Conservation (phyloP, 2,113 vertebrate genomes). For the Microcebus ravelobensis region DNA sequence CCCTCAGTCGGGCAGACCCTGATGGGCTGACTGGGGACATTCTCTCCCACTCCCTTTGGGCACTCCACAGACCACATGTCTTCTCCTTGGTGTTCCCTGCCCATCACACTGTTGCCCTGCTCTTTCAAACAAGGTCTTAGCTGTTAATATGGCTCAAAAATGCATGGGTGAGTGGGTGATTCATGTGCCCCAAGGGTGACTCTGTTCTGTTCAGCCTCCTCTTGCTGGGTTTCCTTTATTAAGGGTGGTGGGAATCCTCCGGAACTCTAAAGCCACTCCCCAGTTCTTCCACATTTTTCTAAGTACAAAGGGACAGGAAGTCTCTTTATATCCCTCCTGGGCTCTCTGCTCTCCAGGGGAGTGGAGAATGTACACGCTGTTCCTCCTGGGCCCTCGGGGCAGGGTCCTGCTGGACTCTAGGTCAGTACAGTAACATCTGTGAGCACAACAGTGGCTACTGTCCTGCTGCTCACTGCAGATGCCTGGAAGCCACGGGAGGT, state of each 20-base stretch:
- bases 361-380: not conserved
- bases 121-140: not conserved
- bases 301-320: slow-evolving; percentile 53
- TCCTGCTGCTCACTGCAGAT: not conserved
- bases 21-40: not conserved
- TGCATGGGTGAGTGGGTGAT: not conserved
- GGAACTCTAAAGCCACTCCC: not conserved
- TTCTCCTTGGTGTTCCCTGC: not conserved
- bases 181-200: not conserved
- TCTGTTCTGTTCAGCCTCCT: not conserved
- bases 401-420: not conserved
- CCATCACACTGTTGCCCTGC: no score
- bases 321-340: not conserved
- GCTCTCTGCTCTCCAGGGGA: not conserved
- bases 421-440: slow-evolving; percentile 32
- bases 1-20: no score
- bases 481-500: not conserved
- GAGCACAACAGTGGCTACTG: not conserved
- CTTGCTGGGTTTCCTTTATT: slow-evolving; percentile 8
- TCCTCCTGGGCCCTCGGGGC: not conserved
- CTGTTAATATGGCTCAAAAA: not conserved
- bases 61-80: not conserved
- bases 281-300: not conserved
- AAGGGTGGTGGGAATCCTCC: not conserved
- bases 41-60: not conserved